Evolutionary conservation across 1,140 invertebrate genomes (phyloP), one percentile per base, ranked within the genome.

Genomic region (Schlechtendalia chinensis): DNA sequence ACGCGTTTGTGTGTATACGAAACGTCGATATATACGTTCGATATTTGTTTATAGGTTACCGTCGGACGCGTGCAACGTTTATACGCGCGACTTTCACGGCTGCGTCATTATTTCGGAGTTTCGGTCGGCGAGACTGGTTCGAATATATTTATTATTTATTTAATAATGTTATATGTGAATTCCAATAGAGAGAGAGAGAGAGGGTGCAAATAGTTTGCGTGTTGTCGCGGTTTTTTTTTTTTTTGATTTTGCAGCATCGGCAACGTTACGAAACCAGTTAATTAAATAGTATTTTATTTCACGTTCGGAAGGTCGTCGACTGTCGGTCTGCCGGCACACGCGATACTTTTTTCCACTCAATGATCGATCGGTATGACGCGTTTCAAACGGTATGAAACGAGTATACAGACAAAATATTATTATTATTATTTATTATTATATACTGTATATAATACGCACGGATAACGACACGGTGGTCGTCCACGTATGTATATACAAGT

Each of bases 231-330:
- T 59, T 47, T 27, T 39, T 39, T 39, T 39, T 8, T 3, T 39
- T 39, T 39, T 39, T 39, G 8, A 4, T 39, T 50, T 69, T 4
- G 12, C 39, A 63, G 59, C 14, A 29, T 6, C 59, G 27, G 59
- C 59, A n/a, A 19, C 50, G 14, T 79, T 79, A 61, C 58, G 16
- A 61, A 59, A 79, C 75, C 56, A 47, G 58, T 61, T 61, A 61
- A 79, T 79, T 79, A 50, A 79, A 61, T 61, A 32, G 32, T 22
- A 19, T 59, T 47, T 63, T 50, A 63, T 47, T 45, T 39, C 22
- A 27, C 32, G 14, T 19, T 5, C 29, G 39, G 75, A 79, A 79
- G 75, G 75, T 59, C 56, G 22, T 24, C 17, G 47, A 56, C 54
- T 67, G 1, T 50, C 14, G 22, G 22, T 69, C 39, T 50, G n/a